These are phyloP conservation scores for Prolemur simus DNA, from an alignment of 2,113 vertebrate species.

Conservation along the genomic window DNA sequence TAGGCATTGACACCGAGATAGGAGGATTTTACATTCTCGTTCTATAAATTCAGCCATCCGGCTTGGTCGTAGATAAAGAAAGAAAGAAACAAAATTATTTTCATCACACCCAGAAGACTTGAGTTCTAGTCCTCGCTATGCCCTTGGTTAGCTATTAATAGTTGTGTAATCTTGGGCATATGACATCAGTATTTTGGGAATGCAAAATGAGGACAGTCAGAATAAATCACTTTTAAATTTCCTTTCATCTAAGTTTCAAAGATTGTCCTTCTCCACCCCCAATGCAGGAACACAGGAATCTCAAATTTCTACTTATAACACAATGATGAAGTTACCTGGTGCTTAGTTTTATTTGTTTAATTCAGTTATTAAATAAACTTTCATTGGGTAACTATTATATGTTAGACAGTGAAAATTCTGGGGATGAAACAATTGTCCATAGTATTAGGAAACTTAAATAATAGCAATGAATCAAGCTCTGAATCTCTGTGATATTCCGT, in stretches of 20 bases:
- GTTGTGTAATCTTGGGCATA: not conserved
- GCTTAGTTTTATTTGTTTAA: not conserved
- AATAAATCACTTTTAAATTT: not conserved
- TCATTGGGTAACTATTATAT: fast-evolving
- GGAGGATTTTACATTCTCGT: not conserved
- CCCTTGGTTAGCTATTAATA: not conserved
- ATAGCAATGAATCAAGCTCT: too few species aligned
- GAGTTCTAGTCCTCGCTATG: not conserved
- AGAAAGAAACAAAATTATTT: not conserved
- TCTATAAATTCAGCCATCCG: not conserved
- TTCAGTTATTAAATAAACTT: not conserved
- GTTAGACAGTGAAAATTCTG: not conserved
- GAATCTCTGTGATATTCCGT: not conserved
- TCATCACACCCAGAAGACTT: not conserved
- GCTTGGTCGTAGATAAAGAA: not conserved
- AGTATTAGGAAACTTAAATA: not conserved
- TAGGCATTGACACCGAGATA: not conserved
- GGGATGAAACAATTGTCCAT: not conserved
- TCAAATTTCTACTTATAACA: not conserved
- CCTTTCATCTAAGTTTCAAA: not conserved
- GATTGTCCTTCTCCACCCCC: not conserved
- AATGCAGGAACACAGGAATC: fast-evolving
- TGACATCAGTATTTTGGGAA: not conserved
- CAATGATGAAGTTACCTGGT: not conserved
- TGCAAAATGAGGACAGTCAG: not conserved